phyloP scores from a whole-genome alignment of 1,140 invertebrate genomes.

The Metaphire vulgaris region DNA sequence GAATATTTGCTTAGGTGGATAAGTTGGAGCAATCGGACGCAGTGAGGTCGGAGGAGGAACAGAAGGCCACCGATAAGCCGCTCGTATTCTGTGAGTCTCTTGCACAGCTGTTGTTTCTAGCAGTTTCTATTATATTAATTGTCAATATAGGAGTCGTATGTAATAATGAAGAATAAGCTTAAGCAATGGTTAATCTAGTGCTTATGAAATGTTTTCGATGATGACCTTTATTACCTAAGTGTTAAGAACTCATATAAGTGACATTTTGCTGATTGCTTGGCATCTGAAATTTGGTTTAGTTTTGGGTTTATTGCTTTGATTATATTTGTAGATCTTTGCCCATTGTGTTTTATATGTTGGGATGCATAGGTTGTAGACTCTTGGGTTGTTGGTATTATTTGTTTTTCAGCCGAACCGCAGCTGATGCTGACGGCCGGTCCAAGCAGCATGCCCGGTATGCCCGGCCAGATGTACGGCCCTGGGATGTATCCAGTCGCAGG shows the following conservation, averaged over 20 bases:
- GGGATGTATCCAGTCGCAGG: neutral
- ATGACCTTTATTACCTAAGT: too few species aligned
- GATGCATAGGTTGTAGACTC: too few species aligned
- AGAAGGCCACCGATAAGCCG: conserved; percentile 48
- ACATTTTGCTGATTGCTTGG: too few species aligned
- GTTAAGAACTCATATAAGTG: too few species aligned
- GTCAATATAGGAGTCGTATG: neutral
- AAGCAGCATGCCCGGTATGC: conserved; percentile 57
- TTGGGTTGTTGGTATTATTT: too few species aligned
- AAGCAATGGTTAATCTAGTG: neutral
- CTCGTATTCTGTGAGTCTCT: conserved; percentile 49
- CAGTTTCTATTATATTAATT: too few species aligned
- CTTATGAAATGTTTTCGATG: too few species aligned
- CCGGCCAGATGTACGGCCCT: conserved; percentile 6
- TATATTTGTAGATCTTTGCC: too few species aligned
- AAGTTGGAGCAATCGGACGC: conserved; percentile 51
- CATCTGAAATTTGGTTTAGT: too few species aligned
- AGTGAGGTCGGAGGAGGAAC: conserved; percentile 50
- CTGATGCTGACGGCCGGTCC: conserved; percentile 91
- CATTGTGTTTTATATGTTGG: too few species aligned
- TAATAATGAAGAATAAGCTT: neutral
- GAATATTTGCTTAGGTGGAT: conserved; percentile 50
- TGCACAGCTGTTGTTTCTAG: neutral
- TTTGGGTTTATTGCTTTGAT: too few species aligned
- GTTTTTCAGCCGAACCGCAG: conserved; percentile 69